Evolutionary conservation across 2,888 invertebrate genomes (phyloP).

Genomic region (Oscheius sp.): DNA sequence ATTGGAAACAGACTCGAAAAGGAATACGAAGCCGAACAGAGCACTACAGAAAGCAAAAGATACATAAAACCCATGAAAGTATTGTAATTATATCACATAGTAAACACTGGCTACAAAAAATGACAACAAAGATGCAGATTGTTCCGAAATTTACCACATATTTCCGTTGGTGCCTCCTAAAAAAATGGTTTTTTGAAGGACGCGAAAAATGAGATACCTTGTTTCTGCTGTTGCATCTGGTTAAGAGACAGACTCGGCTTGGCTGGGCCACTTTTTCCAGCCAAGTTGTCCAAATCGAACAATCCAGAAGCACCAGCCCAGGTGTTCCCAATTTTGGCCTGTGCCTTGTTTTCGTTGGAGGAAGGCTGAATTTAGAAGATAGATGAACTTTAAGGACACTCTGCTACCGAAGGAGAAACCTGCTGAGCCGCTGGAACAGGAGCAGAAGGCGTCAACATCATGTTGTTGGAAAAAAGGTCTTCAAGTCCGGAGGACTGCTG

Average conservation of each 20-base stretch:
- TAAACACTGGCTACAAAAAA: slow-evolving; percentile 23
- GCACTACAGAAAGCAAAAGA: slow-evolving; percentile 7
- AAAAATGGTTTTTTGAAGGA: neutral
- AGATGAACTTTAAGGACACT: neutral
- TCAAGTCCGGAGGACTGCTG: slow-evolving; percentile 22
- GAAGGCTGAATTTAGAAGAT: slow-evolving; percentile 5
- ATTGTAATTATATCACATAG: slow-evolving; percentile 29
- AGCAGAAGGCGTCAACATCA: slow-evolving; percentile 10
- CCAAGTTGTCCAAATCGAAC: slow-evolving; percentile 38
- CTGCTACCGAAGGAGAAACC: slow-evolving; percentile 3
- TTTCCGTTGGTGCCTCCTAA: slow-evolving; percentile 9
- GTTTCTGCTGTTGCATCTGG: slow-evolving; percentile 34
- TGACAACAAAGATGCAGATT: slow-evolving; percentile 15
- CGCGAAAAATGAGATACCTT: slow-evolving; percentile 7
- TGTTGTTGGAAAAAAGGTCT: slow-evolving; percentile 23
- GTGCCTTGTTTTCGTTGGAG: neutral
- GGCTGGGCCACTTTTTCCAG: slow-evolving; percentile 16
- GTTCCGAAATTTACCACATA: slow-evolving; percentile 5
- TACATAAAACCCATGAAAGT: slow-evolving; percentile 8
- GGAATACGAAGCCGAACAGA: neutral
- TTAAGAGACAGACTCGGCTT: slow-evolving; percentile 37
- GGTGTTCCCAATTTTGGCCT: slow-evolving; percentile 35
- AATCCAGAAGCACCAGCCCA: slow-evolving; percentile 38
- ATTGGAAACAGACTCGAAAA: slow-evolving; percentile 1
- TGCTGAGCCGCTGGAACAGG: neutral